Percentiles rank a stretch among this genome's conserved stretches.
phyloP scores from a whole-genome alignment of 92 coral and sea anemone species.

The Epizoanthus illoricatus region DNA sequence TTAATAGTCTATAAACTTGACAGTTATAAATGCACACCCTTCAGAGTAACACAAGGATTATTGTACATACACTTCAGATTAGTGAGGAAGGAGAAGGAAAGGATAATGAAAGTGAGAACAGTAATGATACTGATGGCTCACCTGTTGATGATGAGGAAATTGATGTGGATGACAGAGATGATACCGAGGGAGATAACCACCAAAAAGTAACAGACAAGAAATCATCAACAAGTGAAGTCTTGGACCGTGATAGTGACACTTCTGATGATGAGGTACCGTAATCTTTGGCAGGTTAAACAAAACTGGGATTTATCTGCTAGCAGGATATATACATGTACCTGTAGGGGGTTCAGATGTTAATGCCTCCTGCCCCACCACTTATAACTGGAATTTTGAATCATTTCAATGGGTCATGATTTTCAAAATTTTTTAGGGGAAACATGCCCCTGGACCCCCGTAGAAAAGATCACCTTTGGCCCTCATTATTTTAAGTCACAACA shows the following conservation, averaged over 20 bases:
- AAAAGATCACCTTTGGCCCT: no score
- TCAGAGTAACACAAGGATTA: no score
- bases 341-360: neutral
- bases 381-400: no score
- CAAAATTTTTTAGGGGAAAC: no score
- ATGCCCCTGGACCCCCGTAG: no score
- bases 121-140: conserved; percentile 18
- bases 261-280: conserved; percentile 73
- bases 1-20: no score
- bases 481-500: no score
- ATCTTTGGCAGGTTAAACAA: neutral
- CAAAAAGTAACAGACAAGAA: conserved; percentile 1
- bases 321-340: neutral
- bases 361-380: neutral
- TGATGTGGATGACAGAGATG: conserved; percentile 24
- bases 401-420: no score
- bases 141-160: conserved; percentile 33
- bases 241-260: conserved; percentile 46
- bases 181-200: conserved; percentile 16
- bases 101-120: conserved; percentile 28
- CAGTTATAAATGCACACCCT: no score
- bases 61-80: neutral
- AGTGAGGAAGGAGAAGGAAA: conserved; percentile 30
- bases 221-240: neutral
- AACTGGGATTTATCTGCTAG: neutral